Evolutionary conservation across 2,888 invertebrate species (phyloP).

Genomic region (Endotricha flammealis): DNA sequence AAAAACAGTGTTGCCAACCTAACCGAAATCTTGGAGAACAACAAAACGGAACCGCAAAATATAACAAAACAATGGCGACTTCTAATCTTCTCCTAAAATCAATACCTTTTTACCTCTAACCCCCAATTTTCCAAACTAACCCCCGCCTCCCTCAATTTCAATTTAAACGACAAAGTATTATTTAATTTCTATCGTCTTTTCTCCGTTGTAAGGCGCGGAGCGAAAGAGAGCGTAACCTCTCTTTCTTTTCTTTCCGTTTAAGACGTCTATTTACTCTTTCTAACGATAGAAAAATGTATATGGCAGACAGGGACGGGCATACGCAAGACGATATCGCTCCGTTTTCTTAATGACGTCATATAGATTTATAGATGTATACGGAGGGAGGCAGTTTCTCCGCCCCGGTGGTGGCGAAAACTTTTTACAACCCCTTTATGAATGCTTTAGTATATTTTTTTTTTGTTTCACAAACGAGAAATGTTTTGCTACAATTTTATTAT

Average conservation of each 20-base stretch:
- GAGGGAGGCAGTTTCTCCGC: constrained; percentile 36
- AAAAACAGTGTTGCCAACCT: background rate
- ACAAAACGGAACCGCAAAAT: constrained; percentile 24
- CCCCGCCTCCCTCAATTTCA: constrained; percentile 54
- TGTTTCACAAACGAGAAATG: constrained; percentile 10
- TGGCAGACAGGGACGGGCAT: constrained; percentile 51
- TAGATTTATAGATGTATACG: constrained; percentile 70
- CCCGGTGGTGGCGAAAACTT: constrained; percentile 52
- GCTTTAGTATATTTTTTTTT: constrained; percentile 38
- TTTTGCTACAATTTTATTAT: constrained; percentile 6
- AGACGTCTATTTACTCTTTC: constrained; percentile 52
- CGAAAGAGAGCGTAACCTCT: constrained; percentile 41
- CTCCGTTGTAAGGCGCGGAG: constrained; percentile 69
- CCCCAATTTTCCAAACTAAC: constrained; percentile 65
- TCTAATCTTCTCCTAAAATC: constrained; percentile 70
- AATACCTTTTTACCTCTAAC: constrained; percentile 73
- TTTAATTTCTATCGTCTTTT: constrained; percentile 76
- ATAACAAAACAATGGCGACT: constrained; percentile 40
- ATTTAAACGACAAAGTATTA: constrained; percentile 77
- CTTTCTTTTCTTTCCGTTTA: constrained; percentile 47
- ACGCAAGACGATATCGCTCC: constrained; percentile 60
- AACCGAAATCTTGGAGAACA: constrained; percentile 3
- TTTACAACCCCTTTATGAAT: constrained; percentile 53
- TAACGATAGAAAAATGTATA: constrained; percentile 31
- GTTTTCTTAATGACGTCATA: constrained; percentile 76